Conservation (phyloP, 2,888 invertebrate genomes). For the Aricia artaxerxes region DNA sequence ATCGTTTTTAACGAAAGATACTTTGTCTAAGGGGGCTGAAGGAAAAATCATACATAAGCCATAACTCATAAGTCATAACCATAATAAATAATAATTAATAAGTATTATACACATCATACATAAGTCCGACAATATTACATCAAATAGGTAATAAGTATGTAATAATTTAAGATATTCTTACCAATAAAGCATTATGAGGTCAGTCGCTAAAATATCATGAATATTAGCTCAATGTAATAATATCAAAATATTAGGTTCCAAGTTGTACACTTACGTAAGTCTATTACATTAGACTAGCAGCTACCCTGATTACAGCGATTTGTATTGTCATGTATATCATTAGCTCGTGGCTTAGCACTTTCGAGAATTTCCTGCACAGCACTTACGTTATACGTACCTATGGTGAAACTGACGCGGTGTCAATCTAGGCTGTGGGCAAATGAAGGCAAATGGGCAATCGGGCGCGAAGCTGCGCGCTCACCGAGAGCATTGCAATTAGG, state of each 20-base stretch:
- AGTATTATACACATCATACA: too few species aligned
- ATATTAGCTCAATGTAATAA: too few species aligned
- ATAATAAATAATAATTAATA: too few species aligned
- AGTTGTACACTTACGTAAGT: neutral
- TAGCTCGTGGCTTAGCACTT: slow-evolving; percentile 26
- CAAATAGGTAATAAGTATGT: too few species aligned
- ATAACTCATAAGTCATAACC: too few species aligned
- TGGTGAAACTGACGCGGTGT: slow-evolving; percentile 41
- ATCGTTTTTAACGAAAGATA: too few species aligned
- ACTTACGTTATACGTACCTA: slow-evolving; percentile 42
- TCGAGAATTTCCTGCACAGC: slow-evolving; percentile 20
- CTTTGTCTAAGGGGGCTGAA: too few species aligned
- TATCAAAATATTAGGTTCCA: neutral
- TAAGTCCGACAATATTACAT: too few species aligned
- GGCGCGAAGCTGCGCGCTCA: slow-evolving; percentile 43
- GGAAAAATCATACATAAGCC: too few species aligned
- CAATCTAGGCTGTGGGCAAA: slow-evolving; percentile 41
- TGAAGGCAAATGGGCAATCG: slow-evolving; percentile 43
- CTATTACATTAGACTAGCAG: neutral
- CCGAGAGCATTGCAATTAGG: slow-evolving; percentile 41
- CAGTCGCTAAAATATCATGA: too few species aligned
- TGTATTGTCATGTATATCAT: slow-evolving; percentile 26
- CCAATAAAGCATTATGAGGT: too few species aligned
- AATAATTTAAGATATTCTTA: too few species aligned
- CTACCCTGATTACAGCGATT: neutral